Conservation (phyloP, 2,797 vertebrate genomes). For the Alfaro cultratus region DNA sequence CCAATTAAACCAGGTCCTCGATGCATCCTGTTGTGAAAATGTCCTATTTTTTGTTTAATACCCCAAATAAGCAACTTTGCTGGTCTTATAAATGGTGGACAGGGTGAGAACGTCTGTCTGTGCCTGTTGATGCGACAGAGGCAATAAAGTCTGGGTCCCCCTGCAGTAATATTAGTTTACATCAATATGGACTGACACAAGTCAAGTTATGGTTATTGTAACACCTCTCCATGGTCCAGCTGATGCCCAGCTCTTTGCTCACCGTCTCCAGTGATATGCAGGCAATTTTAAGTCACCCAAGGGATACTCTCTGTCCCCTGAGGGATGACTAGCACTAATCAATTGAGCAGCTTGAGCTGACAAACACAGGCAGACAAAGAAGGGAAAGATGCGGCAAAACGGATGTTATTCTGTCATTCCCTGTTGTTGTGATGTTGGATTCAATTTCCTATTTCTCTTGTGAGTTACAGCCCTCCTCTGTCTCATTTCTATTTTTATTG, state of each 20-base stretch:
- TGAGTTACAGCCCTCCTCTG: constrained; percentile 28
- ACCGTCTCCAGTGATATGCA: constrained; percentile 48
- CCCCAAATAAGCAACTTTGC: neutral
- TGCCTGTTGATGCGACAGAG: neutral
- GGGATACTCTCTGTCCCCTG: constrained; percentile 22
- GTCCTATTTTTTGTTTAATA: neutral
- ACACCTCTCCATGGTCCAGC: constrained; percentile 24
- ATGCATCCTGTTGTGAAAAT: neutral
- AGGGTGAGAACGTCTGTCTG: neutral
- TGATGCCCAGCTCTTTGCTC: constrained; percentile 29
- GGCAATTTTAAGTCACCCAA: constrained; percentile 40
- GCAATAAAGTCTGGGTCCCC: constrained; percentile 26
- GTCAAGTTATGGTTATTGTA: constrained; percentile 34
- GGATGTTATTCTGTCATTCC: constrained; percentile 49
- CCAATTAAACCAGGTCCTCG: neutral
- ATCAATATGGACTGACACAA: constrained; percentile 30
- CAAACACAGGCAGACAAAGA: constrained; percentile 47
- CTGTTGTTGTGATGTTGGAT: constrained; percentile 55
- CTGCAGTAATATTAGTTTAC: constrained; percentile 36
- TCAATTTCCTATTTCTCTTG: constrained; percentile 50
- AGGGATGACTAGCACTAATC: constrained; percentile 66
- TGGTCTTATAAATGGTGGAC: neutral
- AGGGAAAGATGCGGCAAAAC: constrained; percentile 42
- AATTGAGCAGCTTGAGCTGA: constrained; percentile 60
- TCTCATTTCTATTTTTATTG: constrained; percentile 56